A percentile compares a stretch with the other conserved stretches of the same genome.
Evolutionary conservation across 1,140 invertebrate genomes (phyloP).

Genomic region (Procambarus clarkii): DNA sequence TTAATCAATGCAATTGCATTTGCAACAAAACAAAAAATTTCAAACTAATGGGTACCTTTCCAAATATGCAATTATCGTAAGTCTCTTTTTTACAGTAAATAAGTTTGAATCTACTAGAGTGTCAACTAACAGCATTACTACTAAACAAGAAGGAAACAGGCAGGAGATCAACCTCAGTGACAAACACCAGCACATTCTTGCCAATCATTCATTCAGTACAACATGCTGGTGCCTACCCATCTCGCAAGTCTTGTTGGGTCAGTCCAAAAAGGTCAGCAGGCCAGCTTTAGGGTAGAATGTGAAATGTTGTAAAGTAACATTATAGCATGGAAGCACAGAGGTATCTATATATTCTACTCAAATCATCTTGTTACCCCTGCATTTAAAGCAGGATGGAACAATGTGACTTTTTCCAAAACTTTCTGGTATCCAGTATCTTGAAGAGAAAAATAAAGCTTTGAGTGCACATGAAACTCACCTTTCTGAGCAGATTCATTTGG

Average conservation of each 20-base stretch:
- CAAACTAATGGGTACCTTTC: not conserved
- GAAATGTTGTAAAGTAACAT: not conserved
- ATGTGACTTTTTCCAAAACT: too few relatives aligned
- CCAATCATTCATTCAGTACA: not conserved
- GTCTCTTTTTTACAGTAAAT: not conserved
- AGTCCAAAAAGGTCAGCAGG: not conserved
- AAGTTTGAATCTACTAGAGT: not conserved
- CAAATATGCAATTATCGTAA: not conserved
- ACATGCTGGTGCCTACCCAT: slow-evolving; percentile 2
- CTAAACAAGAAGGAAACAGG: not conserved
- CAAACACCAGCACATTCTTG: not conserved
- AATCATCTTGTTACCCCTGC: not conserved
- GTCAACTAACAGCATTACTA: not conserved
- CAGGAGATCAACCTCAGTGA: not conserved
- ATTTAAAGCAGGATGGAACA: not conserved
- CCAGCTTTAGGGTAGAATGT: not conserved
- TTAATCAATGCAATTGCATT: too few relatives aligned
- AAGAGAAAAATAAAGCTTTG: too few relatives aligned
- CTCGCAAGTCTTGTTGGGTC: not conserved
- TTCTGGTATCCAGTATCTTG: too few relatives aligned
- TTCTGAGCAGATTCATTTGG: too few relatives aligned
- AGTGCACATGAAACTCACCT: too few relatives aligned
- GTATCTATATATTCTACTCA: not conserved
- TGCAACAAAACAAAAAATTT: too few relatives aligned
- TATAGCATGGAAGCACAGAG: not conserved